Evolutionary conservation across 2,888 invertebrate species (phyloP).

Genomic region (Masnerella sp.): DNA sequence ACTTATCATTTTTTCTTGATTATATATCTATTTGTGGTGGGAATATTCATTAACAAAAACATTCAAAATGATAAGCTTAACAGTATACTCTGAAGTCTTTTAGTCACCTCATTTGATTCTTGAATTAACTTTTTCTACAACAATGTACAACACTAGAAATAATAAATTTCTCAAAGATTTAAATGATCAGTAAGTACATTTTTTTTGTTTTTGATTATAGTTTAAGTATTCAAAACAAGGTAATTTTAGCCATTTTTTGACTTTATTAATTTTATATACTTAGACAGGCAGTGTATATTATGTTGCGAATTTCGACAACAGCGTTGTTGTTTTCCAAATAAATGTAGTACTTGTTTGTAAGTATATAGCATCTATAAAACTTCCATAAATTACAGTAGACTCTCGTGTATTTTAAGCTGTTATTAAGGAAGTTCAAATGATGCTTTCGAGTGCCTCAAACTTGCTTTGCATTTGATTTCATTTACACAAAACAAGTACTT

Average conservation of each 20-base stretch:
- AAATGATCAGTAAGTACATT: no score
- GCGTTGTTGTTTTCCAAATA: conserved; percentile 53
- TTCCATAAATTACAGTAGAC: conserved; percentile 28
- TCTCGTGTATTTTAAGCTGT: conserved; percentile 48
- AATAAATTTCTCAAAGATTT: no score
- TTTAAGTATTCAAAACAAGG: background rate
- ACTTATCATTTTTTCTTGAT: no score
- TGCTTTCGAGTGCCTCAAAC: background rate
- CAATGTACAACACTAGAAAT: background rate
- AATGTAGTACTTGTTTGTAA: conserved; percentile 56
- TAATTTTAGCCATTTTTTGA: conserved; percentile 1
- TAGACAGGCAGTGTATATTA: conserved; percentile 53
- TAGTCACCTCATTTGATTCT: conserved; percentile 4
- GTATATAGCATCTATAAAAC: conserved; percentile 28
- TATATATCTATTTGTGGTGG: no score
- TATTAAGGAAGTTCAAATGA: conserved; percentile 5
- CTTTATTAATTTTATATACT: conserved; percentile 36
- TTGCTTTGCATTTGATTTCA: background rate
- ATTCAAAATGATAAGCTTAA: background rate
- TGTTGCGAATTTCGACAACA: conserved; percentile 53
- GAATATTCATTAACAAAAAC: background rate
- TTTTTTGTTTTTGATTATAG: no score
- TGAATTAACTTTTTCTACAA: conserved; percentile 12
- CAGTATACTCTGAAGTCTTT: background rate
- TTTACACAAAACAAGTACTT: conserved; percentile 20